A percentile compares a stretch with the other conserved stretches of the same genome.
These are phyloP conservation scores for Nothobranchius kuhntae DNA, from an alignment of 2,113 vertebrate genomes.

Conservation along the genomic window DNA sequence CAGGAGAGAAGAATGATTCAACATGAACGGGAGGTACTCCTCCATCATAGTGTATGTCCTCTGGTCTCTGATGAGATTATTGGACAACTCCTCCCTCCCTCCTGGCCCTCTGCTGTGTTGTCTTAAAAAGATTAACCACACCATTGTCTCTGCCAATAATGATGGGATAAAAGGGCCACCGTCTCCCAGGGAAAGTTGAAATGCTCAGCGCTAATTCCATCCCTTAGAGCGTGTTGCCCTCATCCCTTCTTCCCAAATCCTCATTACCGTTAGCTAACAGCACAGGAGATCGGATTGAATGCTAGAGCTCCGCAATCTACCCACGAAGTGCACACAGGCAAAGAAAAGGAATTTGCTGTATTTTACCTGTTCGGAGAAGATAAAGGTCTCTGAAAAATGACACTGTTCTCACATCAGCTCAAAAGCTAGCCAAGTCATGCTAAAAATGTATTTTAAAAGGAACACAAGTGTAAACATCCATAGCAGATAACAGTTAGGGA, in stretches of 20 bases:
- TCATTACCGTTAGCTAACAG: conserved; percentile 51
- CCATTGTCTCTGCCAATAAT: conserved; percentile 66
- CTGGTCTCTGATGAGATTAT: conserved; percentile 66
- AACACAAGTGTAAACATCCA: too few relatives aligned
- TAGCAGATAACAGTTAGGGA: too few relatives aligned
- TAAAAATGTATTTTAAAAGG: too few relatives aligned
- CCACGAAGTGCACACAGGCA: conserved; percentile 1
- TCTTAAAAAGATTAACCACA: conserved; percentile 71
- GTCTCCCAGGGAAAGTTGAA: conserved; percentile 59
- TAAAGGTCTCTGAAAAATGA: not conserved
- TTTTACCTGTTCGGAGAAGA: conserved; percentile 36
- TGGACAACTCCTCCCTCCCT: conserved; percentile 55
- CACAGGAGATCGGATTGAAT: conserved; percentile 36
- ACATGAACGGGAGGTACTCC: conserved; percentile 54
- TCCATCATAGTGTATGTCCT: conserved; percentile 54
- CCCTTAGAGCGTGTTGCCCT: conserved; percentile 57
- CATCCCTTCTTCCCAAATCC: conserved; percentile 45
- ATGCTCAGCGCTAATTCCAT: conserved; percentile 57
- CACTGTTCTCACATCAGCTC: too few relatives aligned
- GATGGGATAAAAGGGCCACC: conserved; percentile 57
- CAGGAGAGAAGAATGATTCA: conserved; percentile 42
- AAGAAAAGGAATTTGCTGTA: not conserved
- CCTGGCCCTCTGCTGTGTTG: conserved; percentile 47
- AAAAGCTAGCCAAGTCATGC: too few relatives aligned
- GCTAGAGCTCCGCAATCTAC: conserved; percentile 27